Conservation (phyloP, 2,888 invertebrate genomes). For the Galerucella calmariensis region DNA sequence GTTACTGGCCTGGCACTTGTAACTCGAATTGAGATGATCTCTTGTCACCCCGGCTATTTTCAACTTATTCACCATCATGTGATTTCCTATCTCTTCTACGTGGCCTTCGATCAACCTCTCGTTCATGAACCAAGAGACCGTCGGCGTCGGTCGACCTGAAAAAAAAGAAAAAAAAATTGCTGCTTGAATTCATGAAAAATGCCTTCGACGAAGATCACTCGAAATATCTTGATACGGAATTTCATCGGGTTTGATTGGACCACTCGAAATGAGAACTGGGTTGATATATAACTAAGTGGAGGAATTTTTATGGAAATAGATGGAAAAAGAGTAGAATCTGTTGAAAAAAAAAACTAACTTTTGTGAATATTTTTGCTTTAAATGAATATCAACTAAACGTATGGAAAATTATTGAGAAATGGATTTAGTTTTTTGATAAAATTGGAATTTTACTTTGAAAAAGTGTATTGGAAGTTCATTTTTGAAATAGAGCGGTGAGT, state of each 20-base stretch:
- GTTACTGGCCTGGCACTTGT: constrained; percentile 88
- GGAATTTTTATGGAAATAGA: neutral
- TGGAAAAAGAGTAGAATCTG: neutral
- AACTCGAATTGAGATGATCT: constrained; percentile 84
- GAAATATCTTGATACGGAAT: constrained; percentile 23
- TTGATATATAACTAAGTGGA: constrained; percentile 5
- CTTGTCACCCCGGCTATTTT: constrained; percentile 79
- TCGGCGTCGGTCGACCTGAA: constrained; percentile 83
- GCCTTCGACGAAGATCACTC: constrained; percentile 14
- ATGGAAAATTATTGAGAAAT: no score
- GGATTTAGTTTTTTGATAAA: no score
- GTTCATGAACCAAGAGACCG: constrained; percentile 86
- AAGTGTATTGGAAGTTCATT: no score
- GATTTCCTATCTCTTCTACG: constrained; percentile 76
- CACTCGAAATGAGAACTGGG: constrained; percentile 5
- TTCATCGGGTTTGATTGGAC: constrained; percentile 20
- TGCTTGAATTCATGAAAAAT: constrained; percentile 20
- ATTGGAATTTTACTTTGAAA: no score
- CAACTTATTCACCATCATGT: constrained; percentile 83
- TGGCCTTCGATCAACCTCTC: constrained; percentile 78
- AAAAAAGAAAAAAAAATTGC: constrained; percentile 34
- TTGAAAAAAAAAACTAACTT: no score
- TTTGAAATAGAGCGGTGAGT: no score
- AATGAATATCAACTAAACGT: no score
- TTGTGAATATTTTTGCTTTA: no score